phyloP scores from a whole-genome alignment of 1,140 invertebrate species.

The Littorina saxatilis region DNA sequence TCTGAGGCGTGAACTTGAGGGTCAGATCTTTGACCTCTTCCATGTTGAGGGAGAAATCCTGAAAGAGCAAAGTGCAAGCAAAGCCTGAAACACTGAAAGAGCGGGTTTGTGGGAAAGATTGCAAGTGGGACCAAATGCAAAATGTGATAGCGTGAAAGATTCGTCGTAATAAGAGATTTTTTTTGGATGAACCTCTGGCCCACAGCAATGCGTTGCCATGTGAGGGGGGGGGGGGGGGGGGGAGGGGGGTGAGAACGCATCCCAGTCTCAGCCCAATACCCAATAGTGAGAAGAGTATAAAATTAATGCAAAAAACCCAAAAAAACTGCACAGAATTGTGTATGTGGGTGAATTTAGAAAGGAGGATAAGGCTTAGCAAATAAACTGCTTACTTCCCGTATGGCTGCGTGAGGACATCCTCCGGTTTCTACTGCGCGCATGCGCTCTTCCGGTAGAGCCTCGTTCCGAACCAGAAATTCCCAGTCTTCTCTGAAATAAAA shows the following conservation, averaged over 20 bases:
- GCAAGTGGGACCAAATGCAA: no score
- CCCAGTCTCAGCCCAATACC: no score
- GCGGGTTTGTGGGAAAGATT: no score
- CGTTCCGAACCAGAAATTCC: slow-evolving; percentile 74
- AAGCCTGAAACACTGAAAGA: neutral
- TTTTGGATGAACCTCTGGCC: neutral
- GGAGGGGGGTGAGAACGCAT: neutral
- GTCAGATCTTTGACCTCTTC: slow-evolving; percentile 74
- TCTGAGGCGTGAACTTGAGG: slow-evolving; percentile 67
- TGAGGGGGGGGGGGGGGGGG: neutral
- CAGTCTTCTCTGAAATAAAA: slow-evolving; percentile 70
- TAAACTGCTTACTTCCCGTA: slow-evolving; percentile 75
- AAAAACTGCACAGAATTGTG: no score
- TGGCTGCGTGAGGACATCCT: slow-evolving; percentile 75
- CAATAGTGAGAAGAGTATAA: no score
- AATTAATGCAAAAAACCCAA: no score
- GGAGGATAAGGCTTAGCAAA: no score
- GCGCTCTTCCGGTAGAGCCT: slow-evolving; percentile 70
- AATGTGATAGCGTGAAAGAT: no score
- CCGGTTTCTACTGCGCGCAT: slow-evolving; percentile 75
- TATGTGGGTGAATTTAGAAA: no score
- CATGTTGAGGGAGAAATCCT: slow-evolving; percentile 75
- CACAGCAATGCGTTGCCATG: neutral
- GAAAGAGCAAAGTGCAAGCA: neutral
- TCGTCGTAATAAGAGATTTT: no score